These are phyloP conservation scores for Brienomyrus longianalis DNA, from an alignment of 2,113 vertebrate genomes.

Conservation along the genomic window DNA sequence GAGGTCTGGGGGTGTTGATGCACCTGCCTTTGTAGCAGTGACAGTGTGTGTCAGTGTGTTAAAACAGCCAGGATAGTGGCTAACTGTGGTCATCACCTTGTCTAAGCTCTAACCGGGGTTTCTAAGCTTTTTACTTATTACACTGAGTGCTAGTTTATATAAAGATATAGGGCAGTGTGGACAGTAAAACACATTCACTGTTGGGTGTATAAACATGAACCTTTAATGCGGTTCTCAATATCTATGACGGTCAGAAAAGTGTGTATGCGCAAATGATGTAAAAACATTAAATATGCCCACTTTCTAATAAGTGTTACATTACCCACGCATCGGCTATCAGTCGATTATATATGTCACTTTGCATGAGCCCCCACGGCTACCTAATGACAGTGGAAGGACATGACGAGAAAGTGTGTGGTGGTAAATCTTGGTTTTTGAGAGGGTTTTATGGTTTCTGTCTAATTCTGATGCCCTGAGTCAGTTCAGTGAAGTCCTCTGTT, in stretches of 20 bases:
- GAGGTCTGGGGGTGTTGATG: background rate
- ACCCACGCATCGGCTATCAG: background rate
- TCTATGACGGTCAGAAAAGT: background rate
- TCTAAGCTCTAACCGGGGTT: background rate
- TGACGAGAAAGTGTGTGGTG: background rate
- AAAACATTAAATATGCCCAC: background rate
- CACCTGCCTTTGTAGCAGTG: background rate
- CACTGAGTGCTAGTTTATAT: background rate
- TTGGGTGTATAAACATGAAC: background rate
- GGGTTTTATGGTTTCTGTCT: background rate
- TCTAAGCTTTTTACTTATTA: background rate
- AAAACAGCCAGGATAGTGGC: background rate
- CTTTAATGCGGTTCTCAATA: background rate
- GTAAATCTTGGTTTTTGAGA: background rate
- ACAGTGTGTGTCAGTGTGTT: background rate
- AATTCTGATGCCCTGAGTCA: background rate
- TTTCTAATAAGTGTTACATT: too few species aligned
- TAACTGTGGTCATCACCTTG: background rate
- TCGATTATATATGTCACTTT: background rate
- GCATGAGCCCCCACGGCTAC: background rate
- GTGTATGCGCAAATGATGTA: background rate
- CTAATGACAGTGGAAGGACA: background rate
- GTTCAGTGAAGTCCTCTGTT: background rate
- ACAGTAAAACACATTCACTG: background rate
- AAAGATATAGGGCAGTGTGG: background rate